These are phyloP conservation scores for Thamnaconus septentrionalis DNA, from an alignment of 2,113 vertebrate genomes.

Conservation along the genomic window DNA sequence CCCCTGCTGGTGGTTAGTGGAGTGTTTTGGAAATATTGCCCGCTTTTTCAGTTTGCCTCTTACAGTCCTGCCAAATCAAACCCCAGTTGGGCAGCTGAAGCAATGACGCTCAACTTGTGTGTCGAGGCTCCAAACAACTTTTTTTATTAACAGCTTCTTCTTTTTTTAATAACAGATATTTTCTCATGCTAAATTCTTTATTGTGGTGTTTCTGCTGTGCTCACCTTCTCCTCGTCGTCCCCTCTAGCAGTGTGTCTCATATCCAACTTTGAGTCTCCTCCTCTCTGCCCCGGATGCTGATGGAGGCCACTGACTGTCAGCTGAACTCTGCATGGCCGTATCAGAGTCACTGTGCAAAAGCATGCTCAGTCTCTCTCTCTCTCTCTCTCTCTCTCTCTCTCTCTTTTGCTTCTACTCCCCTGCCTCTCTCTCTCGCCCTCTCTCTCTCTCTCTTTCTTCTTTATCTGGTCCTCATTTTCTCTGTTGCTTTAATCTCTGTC, in stretches of 20 bases:
- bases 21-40: conserved; percentile 84
- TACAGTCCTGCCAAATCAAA: conserved; percentile 4
- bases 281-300: conserved; percentile 52
- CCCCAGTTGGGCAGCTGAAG: too few relatives aligned
- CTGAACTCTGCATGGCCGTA: conserved; percentile 74
- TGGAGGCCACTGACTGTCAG: conserved; percentile 58
- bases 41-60: conserved; percentile 11
- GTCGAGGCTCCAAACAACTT: too few relatives aligned
- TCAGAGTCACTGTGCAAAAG: conserved; percentile 59
- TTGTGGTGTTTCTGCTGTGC: conserved; percentile 47
- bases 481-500: conserved; percentile 31
- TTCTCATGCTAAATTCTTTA: too few relatives aligned
- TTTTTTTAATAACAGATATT: too few relatives aligned
- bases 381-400: conserved; percentile 6
- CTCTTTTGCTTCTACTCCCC: conserved; percentile 42
- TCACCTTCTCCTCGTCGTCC: conserved; percentile 59
- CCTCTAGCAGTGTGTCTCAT: conserved; percentile 59
- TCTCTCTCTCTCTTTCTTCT: conserved; percentile 16
- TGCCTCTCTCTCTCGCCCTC: conserved; percentile 11
- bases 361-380: conserved; percentile 43
- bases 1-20: conserved; percentile 97
- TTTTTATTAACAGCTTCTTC: too few relatives aligned
- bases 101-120: too few relatives aligned
- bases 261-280: conserved; percentile 53
- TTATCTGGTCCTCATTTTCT: conserved; percentile 16